phyloP scores from a whole-genome alignment of 1,140 invertebrate genomes.

The Myzus persicae region DNA sequence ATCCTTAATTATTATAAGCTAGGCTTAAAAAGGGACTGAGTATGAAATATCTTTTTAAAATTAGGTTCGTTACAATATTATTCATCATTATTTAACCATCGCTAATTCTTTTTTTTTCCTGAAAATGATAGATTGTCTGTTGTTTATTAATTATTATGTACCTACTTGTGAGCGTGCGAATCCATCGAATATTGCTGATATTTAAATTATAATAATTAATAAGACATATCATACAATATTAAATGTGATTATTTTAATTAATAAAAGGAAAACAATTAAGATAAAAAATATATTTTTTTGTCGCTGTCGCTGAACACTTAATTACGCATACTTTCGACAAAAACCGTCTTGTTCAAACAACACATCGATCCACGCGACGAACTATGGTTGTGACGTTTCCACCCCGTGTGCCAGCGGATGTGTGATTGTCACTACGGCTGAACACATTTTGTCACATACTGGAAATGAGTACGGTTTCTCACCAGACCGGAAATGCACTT shows the following conservation, averaged over 20 bases:
- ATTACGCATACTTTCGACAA: no score
- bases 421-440: background rate
- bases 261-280: background rate
- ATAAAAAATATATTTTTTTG: background rate
- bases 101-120: background rate
- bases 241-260: background rate
- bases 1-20: background rate
- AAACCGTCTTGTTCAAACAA: background rate
- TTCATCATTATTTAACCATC: background rate
- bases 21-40: background rate
- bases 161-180: background rate
- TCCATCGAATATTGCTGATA: background rate
- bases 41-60: background rate
- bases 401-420: background rate
- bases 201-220: background rate
- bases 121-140: background rate
- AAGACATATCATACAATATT: background rate
- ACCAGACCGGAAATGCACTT: no score
- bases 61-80: background rate
- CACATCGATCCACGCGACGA: background rate
- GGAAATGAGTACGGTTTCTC: no score
- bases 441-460: no score
- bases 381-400: background rate
- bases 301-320: background rate
- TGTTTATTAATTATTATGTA: no score